Evolutionary conservation across 1,140 invertebrate species (phyloP), one percentile per base, ranked within the genome.

Genomic region (Atta colombica): DNA sequence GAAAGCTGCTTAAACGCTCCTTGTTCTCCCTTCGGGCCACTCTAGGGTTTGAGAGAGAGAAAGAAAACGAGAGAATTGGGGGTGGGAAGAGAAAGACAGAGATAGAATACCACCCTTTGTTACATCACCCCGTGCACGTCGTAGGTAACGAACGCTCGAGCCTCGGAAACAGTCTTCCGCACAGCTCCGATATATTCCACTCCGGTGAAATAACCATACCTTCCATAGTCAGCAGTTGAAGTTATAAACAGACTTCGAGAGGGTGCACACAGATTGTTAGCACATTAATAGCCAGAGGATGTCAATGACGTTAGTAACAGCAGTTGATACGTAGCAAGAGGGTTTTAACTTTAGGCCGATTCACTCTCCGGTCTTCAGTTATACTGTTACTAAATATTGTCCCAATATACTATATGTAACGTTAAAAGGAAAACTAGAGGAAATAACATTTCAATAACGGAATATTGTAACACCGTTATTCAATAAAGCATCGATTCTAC

Each of bases 1-100:
- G 93, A 95, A 95, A 95, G 94, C 94, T 94, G 94, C 94, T 95
- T 95, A 95, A 95, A 92, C 86, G 85, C 88, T 90, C 91, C 75
- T 88, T 88, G 65, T 74, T 86, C 66, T 68, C 77, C 35, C 71
- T 49, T 68, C 51, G 10, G 55, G 66, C 65, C 5, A 66, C 10
- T 49, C 53, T 18, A 7, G 39, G 63, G 51, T 35, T 45, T 45
- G 39, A 45, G 8, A 45, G 28, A 31, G 28, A 31, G 28, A 31
- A 2, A 72, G 69, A 60, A 31, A 31, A 3, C 28, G 28, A 49
- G 45, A 51, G n/a, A 45, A n/a, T n/a, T n/a, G 16, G 53, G 58
- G 49, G 45, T 39, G n/a, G 6, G 28, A 65, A 35, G 21, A 77
- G 72, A 35, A 21, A 85, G 63, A 85, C 7, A 77, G 31, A 39